Base-by-base conservation (phyloP, 1,140 invertebrate genomes). In the Papilio machaon region DNA sequence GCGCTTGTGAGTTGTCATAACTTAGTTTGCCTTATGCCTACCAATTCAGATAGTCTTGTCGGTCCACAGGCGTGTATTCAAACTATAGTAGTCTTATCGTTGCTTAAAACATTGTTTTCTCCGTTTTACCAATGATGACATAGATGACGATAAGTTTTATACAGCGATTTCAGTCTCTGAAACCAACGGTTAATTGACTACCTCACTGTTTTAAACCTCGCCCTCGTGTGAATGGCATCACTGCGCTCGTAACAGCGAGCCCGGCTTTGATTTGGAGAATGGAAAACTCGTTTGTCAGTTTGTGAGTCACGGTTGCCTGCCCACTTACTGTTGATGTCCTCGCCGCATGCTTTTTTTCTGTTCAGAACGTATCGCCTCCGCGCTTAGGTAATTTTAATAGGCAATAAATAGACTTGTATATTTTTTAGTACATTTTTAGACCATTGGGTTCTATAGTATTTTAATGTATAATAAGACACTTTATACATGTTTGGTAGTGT, bases 301-400 rank as follows among this genome's bases (percentile, higher is more conserved):
- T 52, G 74, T 76, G 74, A 76, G 74, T 76, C 74, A 76, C 74
- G 74, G 74, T 76, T 76, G 74, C 74, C 74, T 76, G 46, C 74
- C 74, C 74, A 76, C 74, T 46, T 76, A 47, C 74, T 76, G 74
- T 52, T 46, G 46, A 76, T 76, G 74, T 76, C 74, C 74, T 76
- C 74, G 74, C 47, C 15, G 74, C 30, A 15, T 70, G 38, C 0
- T 15, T 76, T 58, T 76, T 76, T 52, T 76, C 17, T 49, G 19
- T 76, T 49, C 23, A 23, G 9, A 23, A 52, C 47, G n/a, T 73
- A 46, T 73, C 19, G 19, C 73, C 46, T 49, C n/a, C 73, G 38
- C 43, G 73, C 17, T 75, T 23, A 47, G 23, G 47, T 76, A 17
- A 73, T 13, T 43, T 38, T 19, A 8, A 74, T 74, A 47, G 19